Base-by-base conservation (phyloP, 2,113 vertebrate species). In the Larimichthys crocea region DNA sequence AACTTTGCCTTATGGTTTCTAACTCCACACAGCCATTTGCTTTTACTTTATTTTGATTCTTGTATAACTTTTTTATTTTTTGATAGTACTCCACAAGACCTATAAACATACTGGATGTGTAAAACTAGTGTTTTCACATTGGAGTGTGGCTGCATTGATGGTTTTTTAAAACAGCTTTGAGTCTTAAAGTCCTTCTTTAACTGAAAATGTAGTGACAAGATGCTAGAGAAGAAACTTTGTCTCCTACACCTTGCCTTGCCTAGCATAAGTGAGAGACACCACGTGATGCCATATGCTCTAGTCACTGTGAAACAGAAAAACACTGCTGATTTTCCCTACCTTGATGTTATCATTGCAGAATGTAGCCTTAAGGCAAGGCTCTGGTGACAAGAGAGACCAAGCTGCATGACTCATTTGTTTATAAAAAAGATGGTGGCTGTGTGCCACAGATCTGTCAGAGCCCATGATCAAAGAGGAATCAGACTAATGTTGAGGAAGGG, bases 391-490 rank as follows among this genome's bases (percentile, higher is more conserved):
- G 3, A 60, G 72, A 83, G 65, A 84, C 82, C 64, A 24, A 42
- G 52, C 77, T 49, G 55, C 55, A 85, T 91, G 89, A 89, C 74
- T 92, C 88, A 84, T 87, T 86, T 84, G 59, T 85, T 91, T 88
- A 68, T 83, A 77, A 85, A 91, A 40, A 91, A 87, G 71, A 90
- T 83, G 84, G 79, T 48, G 62, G 62, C 67, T 88, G 83, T 87
- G 76, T 82, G 86, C 91, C 80, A 88, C 85, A 79, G 82, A 87
- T 92, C 86, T 86, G 76, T 87, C 86, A 87, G 74, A 74, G 60
- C 24, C 57, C 3, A 20, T 80, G 89, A 90, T 93, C 86, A 91
- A 88, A 92, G 86, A 69, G 40, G 84, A 81, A 77, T 83, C 81
- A 20, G 55, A 65, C 59, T 77, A 83, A 88, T 88, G 65, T 67